Base-by-base conservation (phyloP, 2,797 vertebrate species). In the Oophaga sylvatica region DNA sequence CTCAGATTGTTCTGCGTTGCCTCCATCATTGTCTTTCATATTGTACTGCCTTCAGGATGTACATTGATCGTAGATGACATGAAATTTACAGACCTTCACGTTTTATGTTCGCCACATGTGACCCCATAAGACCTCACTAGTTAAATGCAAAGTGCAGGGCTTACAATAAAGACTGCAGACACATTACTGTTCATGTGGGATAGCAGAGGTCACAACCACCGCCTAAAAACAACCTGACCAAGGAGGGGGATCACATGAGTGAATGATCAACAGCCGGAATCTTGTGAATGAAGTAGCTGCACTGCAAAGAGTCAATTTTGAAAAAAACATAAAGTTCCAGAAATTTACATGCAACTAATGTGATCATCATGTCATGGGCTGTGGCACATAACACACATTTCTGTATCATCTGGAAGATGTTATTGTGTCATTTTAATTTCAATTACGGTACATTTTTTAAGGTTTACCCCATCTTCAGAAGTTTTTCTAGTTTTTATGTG, bases 61-160 rank as follows among this genome's bases (percentile, higher is more conserved):
- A 80, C 60, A 19, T 11, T 62, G 29, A n/a, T 59, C 31, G 45
- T 53, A 29, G 8, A 65, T 53, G 35, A 77, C 57, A 29, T 76
- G 83, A 22, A 29, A 76, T 84, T 65, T 77, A 84, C 16, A 84
- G 83, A 63, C 31, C 35, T 77, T 20, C 20, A 65, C 19, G 17
- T 76, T 84, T 63, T 76, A 84, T 75, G 60, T 84, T 62, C n/a
- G 11, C 71, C 83, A 76, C 41, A 84, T 84, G 83, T 84, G 83
- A 84, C 83, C 83, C 35, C 29, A 62, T 62, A 76, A 31, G 35
- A 80, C n/a, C 35, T 84, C 15, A 48, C 71, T 65, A 65, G 70
- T 35, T 45, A 48, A 76, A 77, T 29, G 41, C 71, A 84, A 29
- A 84, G 29, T 13, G 57, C 35, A 12, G 22, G 57, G 70, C 22